Evolutionary conservation across 2,888 invertebrate genomes (phyloP).

Genomic region (Agrochola lota): DNA sequence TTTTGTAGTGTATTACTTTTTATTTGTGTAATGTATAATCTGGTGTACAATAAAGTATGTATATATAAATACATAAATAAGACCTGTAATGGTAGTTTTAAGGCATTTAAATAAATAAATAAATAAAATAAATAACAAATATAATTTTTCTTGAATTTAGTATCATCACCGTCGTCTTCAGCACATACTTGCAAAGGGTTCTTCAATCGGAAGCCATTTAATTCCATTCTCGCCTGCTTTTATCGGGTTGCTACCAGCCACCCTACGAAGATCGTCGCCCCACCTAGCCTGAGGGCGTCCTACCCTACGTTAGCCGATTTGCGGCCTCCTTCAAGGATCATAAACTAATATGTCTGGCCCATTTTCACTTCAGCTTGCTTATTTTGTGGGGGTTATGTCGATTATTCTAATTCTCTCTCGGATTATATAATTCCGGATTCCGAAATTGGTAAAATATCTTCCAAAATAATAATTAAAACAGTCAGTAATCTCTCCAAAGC

Average conservation of each 20-base stretch:
- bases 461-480: too few species aligned
- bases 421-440: neutral
- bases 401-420: neutral
- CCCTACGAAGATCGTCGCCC: neutral
- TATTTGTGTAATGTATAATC: too few species aligned
- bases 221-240: neutral
- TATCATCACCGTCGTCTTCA: neutral
- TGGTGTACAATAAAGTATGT: too few species aligned
- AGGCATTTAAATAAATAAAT: too few species aligned
- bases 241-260: neutral
- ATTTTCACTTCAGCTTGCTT: slow-evolving; percentile 11
- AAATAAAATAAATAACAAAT: too few species aligned
- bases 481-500: slow-evolving; percentile 16
- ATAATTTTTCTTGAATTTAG: neutral
- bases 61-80: too few species aligned
- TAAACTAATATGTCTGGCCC: neutral
- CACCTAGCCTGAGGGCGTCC: neutral
- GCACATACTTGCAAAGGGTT: neutral
- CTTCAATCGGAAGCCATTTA: slow-evolving; percentile 3
- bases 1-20: too few species aligned
- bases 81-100: too few species aligned
- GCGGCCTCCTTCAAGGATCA: slow-evolving; percentile 3
- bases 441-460: neutral
- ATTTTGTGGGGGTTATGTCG: neutral
- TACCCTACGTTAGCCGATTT: slow-evolving; percentile 9